Evolutionary conservation across 2,113 vertebrate genomes (phyloP), one percentile per base, ranked within the genome.

Genomic region (Gallinago media): DNA sequence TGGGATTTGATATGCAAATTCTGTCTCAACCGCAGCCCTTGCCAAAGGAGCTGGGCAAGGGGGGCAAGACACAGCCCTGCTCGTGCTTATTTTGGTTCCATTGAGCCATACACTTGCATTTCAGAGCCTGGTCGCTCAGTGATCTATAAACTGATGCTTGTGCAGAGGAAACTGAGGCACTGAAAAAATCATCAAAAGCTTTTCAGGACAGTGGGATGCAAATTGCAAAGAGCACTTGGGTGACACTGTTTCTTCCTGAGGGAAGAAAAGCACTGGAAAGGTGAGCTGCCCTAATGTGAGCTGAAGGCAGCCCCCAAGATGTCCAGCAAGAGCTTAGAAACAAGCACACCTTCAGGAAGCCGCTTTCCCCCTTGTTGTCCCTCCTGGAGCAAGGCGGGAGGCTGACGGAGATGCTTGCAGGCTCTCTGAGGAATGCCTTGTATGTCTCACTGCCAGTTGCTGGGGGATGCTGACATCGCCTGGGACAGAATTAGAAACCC

Each of bases 401-500:
- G 22, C 23, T 71, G 23, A 8, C 13, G 0, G 16, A 52, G 75
- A 36, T 18, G 3, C 59, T 70, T 0, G 0, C 8, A 1, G 40
- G 49, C 63, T 95, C 89, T 73, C 66, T 4, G 2, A 85, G 82
- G 94, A 92, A 97, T 19, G 82, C 83, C 80, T 94, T 79, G 21
- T 46, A 29, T 95, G 91, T 94, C 74, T 38, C 7, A 8, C 66
- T 23, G 80, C 67, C 71, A 87, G 88, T 95, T 91, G 96, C 92
- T 80, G 58, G 54, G 89, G 95, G 90, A 93, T 52, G 15, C 58
- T 79, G 94, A 97, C 94, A 92, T 80, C 52, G 47, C 74, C 85
- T 70, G 89, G 19, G 95, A 96, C 97, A 47, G 58, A 98, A 98
- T 98, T 98, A 98, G 98, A 98, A 98, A 98, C 93, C 94, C 96